Conservation (phyloP, 2,888 invertebrate species). For the Agriopis leucophaearia region DNA sequence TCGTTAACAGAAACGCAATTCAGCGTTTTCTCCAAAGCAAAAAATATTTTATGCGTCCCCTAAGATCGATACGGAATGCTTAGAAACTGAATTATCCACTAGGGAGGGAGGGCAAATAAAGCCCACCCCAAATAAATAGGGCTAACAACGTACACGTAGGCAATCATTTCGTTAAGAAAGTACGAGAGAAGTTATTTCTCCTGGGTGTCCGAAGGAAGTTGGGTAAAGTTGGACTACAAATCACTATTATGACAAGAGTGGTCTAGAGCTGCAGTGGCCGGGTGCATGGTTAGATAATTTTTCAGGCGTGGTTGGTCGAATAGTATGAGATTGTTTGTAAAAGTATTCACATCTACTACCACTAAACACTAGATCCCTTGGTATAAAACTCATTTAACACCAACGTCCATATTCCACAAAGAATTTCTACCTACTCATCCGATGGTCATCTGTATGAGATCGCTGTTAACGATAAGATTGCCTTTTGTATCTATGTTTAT, state of each 20-base stretch:
- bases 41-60: constrained; percentile 80
- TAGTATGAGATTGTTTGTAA: neutral
- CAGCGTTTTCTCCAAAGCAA: constrained; percentile 57
- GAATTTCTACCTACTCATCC: no score
- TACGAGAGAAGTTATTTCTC: constrained; percentile 81
- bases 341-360: neutral
- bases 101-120: constrained; percentile 81
- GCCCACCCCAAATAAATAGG: constrained; percentile 80
- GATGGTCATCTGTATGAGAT: no score
- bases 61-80: constrained; percentile 79
- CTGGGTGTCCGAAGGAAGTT: constrained; percentile 66
- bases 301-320: neutral
- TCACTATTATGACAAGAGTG: constrained; percentile 77
- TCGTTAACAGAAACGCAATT: constrained; percentile 50
- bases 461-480: no score
- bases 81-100: constrained; percentile 83
- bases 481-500: no score
- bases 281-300: constrained; percentile 52
- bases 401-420: no score
- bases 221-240: constrained; percentile 69
- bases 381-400: no score
- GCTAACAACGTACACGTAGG: constrained; percentile 83
- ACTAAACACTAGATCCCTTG: no score
- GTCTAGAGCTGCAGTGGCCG: constrained; percentile 55
- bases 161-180: constrained; percentile 85